A percentile compares a stretch with the other conserved stretches of the same genome.
These are phyloP conservation scores for Stratiomys singularior DNA, from an alignment of 2,888 invertebrate species.

Conservation along the genomic window DNA sequence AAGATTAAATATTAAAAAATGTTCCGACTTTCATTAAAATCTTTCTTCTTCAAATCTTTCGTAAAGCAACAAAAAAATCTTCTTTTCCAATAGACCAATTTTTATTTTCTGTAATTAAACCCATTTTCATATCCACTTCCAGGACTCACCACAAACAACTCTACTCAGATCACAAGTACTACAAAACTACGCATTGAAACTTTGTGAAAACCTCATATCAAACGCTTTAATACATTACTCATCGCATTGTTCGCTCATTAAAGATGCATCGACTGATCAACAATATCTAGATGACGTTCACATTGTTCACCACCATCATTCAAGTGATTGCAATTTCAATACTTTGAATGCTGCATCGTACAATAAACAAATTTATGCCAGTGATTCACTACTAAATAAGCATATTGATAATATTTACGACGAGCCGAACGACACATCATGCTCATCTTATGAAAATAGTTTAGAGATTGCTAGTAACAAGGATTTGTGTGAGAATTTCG, in stretches of 20 bases:
- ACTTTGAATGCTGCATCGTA: slow-evolving; percentile 51
- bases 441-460: slow-evolving; percentile 61
- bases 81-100: no score
- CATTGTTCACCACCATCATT: slow-evolving; percentile 14
- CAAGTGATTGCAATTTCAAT: slow-evolving; percentile 29
- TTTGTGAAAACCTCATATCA: slow-evolving; percentile 53
- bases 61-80: no score
- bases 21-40: no score
- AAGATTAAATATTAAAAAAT: no score
- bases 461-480: slow-evolving; percentile 57
- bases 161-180: slow-evolving; percentile 59
- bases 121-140: slow-evolving; percentile 22
- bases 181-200: slow-evolving; percentile 53
- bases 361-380: slow-evolving; percentile 62
- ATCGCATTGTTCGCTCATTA: slow-evolving; percentile 61
- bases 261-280: slow-evolving; percentile 55
- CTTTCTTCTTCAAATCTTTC: no score
- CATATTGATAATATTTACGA: slow-evolving; percentile 65
- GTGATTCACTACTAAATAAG: slow-evolving; percentile 63
- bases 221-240: slow-evolving; percentile 60
- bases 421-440: slow-evolving; percentile 63
- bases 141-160: slow-evolving; percentile 64
- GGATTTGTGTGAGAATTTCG: slow-evolving; percentile 52
- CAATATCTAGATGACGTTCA: slow-evolving; percentile 18
- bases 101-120: not conserved